These are phyloP conservation scores for Drosophila pseudoobscura DNA, from an alignment of 1,140 invertebrate species.

Conservation along the genomic window DNA sequence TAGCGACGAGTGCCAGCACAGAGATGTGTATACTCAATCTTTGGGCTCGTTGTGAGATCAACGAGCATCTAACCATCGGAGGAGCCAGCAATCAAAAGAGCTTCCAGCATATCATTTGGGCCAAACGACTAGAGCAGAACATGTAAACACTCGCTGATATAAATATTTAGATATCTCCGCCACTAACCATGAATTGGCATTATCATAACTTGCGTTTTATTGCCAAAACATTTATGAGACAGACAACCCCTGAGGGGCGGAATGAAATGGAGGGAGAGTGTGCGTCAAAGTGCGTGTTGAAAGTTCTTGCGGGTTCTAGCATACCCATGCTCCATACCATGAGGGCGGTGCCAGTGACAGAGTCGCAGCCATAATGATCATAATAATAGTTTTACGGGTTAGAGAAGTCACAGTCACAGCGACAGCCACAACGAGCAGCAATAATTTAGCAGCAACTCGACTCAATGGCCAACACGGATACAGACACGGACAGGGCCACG, in stretches of 20 bases:
- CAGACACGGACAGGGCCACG: too few relatives aligned
- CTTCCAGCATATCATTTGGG: conserved; percentile 36
- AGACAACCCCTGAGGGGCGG: conserved; percentile 11
- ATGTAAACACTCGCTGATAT: conserved; percentile 44
- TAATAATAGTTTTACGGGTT: conserved; percentile 80
- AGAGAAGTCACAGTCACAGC: conserved; percentile 77
- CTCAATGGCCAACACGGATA: neutral
- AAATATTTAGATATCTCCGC: conserved; percentile 53
- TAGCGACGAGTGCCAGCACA: neutral
- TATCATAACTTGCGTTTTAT: conserved; percentile 78
- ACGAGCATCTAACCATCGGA: neutral
- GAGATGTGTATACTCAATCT: too few relatives aligned
- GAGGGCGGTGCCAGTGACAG: conserved; percentile 26
- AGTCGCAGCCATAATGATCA: conserved; percentile 62
- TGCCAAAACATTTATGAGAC: conserved; percentile 77
- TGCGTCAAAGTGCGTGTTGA: conserved; percentile 69
- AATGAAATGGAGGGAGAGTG: neutral
- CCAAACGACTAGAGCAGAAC: neutral
- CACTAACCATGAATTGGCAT: conserved; percentile 71
- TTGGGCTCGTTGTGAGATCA: too few relatives aligned
- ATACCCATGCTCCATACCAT: conserved; percentile 2
- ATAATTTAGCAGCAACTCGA: conserved; percentile 62
- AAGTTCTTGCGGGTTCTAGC: conserved; percentile 31
- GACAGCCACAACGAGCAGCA: conserved; percentile 65
- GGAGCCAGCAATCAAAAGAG: conserved; percentile 20